phyloP scores from a whole-genome alignment of 2,888 invertebrate species.

The Ceraclea dissimilis region DNA sequence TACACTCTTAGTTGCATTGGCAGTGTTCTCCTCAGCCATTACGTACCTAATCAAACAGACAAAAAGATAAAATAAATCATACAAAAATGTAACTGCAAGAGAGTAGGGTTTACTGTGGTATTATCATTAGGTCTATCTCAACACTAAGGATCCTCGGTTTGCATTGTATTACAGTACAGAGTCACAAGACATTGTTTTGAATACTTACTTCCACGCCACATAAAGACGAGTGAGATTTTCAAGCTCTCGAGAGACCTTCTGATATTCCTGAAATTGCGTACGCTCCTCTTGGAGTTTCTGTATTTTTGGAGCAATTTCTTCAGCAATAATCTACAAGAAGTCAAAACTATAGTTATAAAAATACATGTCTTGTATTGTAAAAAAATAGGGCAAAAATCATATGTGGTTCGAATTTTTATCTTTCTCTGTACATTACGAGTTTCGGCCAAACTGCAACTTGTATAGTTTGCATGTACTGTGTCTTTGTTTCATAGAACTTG shows the following conservation, averaged over 20 bases:
- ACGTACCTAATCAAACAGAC: constrained; percentile 39
- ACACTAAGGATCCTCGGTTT: no score
- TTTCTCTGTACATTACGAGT: not conserved
- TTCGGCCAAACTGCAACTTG: no score
- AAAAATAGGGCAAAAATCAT: not conserved
- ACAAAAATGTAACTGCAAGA: no score
- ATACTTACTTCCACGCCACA: constrained; percentile 63
- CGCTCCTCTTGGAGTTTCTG: constrained; percentile 80
- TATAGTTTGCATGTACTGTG: no score
- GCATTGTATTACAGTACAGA: not conserved
- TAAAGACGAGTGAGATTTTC: constrained; percentile 71
- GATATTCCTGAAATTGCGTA: constrained; percentile 77
- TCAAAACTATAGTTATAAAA: not conserved
- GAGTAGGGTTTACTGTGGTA: no score
- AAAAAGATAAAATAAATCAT: not conserved
- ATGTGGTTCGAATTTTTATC: no score
- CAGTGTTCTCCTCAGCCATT: constrained; percentile 44
- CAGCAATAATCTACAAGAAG: constrained; percentile 53
- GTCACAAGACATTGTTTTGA: not conserved
- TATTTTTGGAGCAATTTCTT: constrained; percentile 88
- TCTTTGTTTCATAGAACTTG: no score
- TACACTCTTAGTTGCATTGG: constrained; percentile 47
- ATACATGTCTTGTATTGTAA: no score
- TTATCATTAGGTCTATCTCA: no score
- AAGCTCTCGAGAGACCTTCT: constrained; percentile 75